Conservation (phyloP, 1,140 invertebrate genomes). For the Drosophila miranda region DNA sequence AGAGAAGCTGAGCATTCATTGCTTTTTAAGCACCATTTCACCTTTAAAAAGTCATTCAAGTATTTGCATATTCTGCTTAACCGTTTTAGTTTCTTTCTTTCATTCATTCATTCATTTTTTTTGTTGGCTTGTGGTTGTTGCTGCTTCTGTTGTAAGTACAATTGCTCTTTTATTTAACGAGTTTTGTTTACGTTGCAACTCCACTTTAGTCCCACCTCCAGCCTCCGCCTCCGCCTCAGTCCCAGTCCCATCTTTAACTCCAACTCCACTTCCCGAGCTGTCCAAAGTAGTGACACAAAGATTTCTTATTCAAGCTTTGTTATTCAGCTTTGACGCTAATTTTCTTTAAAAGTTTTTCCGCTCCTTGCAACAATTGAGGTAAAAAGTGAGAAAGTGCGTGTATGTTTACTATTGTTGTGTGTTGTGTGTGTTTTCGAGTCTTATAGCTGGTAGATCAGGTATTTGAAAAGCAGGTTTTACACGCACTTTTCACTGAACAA, state of each 20-base stretch:
- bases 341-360: slow-evolving; percentile 62
- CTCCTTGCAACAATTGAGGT: slow-evolving; percentile 18
- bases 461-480: slow-evolving; percentile 47
- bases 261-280: slow-evolving; percentile 15
- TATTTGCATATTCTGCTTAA: slow-evolving; percentile 81
- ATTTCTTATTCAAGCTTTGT: slow-evolving; percentile 75
- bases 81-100: slow-evolving; percentile 71
- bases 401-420: slow-evolving; percentile 6
- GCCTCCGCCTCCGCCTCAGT: neutral
- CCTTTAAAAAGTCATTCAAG: slow-evolving; percentile 82
- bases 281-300: slow-evolving; percentile 60
- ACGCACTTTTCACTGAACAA: slow-evolving; percentile 25
- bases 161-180: slow-evolving; percentile 82
- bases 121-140: slow-evolving; percentile 31
- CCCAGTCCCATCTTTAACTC: neutral
- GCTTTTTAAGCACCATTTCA: slow-evolving; percentile 81
- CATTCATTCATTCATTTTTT: slow-evolving; percentile 29
- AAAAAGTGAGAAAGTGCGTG: slow-evolving; percentile 37
- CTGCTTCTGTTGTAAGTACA: slow-evolving; percentile 60
- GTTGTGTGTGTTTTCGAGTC: neutral
- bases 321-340: slow-evolving; percentile 78
- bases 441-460: neutral
- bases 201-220: slow-evolving; percentile 12
- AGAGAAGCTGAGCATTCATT: slow-evolving; percentile 60
- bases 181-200: slow-evolving; percentile 74